Evolutionary conservation across 1,140 invertebrate genomes (phyloP), one percentile per base, ranked within the genome.

Genomic region (Frieseomelitta varia): DNA sequence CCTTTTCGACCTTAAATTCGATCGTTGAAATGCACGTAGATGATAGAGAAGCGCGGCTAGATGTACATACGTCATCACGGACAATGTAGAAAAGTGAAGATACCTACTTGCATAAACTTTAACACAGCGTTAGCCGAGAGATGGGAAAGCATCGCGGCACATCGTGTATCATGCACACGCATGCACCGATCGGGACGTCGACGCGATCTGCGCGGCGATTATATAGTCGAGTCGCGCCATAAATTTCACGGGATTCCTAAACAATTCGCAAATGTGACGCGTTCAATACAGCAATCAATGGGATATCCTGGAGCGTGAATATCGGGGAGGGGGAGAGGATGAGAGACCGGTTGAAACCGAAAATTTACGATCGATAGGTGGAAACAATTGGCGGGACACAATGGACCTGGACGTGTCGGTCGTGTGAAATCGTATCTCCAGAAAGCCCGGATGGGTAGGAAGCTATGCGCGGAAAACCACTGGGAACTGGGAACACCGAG

Each of bases 341-440:
- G 39, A 47, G 24, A 47, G 1, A 12, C 34, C 17, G 68, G 68
- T 1, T 24, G 27, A 2, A 51, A 21, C 34, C 17, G 80, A 82
- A 78, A 83, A 78, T 83, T 78, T 83, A 83, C 81, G 81, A 78
- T 76, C 72, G 53, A 78, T 78, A 79, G 19, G 53, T 21, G 27
- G 34, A 55, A 83, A 79, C 63, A 84, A 79, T 84, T 77, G 65
- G 51, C 12, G 51, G 51, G 6, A n/a, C 67, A 79, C 75, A 72
- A 79, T 79, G 47, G 81, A 79, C 63, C 56, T 14, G 67, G 47
- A 78, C 65, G 71, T 47, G 67, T 74, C 39, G n/a, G 17, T 19
- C 47, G 58, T 24, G 81, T 39, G 74, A 67, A 82, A 76, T 17
- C 51, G 71, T 76, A 76, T 76, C 80, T 75, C 53, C 73, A 68